Evolutionary conservation across 2,797 vertebrate genomes (phyloP).

Genomic region (Sebastes trivittatus): DNA sequence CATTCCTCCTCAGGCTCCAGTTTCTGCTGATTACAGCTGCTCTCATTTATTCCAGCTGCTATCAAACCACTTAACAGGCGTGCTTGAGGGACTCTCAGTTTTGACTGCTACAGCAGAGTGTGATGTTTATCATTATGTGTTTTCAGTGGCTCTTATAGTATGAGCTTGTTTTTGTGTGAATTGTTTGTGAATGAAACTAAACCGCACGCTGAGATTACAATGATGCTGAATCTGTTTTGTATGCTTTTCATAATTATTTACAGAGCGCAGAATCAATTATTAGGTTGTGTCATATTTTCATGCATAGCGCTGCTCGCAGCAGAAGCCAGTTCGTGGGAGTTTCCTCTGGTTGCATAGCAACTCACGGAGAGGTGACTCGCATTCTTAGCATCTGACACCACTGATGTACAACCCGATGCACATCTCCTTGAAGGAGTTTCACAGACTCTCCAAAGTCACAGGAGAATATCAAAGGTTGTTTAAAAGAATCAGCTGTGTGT

Average conservation of each 20-base stretch:
- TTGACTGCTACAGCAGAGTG: background rate
- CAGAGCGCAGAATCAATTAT: conserved; percentile 30
- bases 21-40: conserved; percentile 59
- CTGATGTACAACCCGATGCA: conserved; percentile 8
- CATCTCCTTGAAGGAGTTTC: conserved; percentile 7
- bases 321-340: conserved; percentile 29
- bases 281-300: conserved; percentile 22
- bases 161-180: background rate
- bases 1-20: conserved; percentile 38
- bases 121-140: conserved; percentile 20
- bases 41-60: conserved; percentile 52
- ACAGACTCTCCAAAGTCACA: background rate
- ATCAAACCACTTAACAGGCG: conserved; percentile 47
- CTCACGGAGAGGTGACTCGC: conserved; percentile 23
- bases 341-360: conserved; percentile 59
- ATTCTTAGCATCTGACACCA: conserved; percentile 35
- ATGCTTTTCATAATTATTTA: conserved; percentile 30
- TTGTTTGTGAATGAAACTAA: conserved; percentile 16
- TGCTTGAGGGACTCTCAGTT: conserved; percentile 24
- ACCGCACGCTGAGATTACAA: background rate
- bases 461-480: background rate
- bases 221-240: background rate
- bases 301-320: conserved; percentile 26
- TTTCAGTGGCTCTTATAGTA: conserved; percentile 2
- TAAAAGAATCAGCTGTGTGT: background rate